A percentile compares a stretch with the other conserved stretches of the same genome.
These are phyloP conservation scores for Trisateles emortualis DNA, from an alignment of 2,888 invertebrate species.

Conservation along the genomic window DNA sequence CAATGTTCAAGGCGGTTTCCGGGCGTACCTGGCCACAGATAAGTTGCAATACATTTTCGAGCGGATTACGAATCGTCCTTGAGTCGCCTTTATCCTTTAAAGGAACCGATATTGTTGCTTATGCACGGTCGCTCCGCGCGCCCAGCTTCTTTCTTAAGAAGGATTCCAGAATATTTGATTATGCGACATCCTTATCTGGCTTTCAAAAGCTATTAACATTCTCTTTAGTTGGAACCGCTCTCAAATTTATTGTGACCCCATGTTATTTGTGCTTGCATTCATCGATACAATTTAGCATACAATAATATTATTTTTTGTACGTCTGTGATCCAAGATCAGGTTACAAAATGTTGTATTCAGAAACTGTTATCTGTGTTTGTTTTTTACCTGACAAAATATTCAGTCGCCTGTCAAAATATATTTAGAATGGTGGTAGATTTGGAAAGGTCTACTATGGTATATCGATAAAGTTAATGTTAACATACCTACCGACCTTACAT, in stretches of 20 bases:
- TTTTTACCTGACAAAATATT: slow-evolving; percentile 15
- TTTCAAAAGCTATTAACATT: slow-evolving; percentile 76
- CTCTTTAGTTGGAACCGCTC: slow-evolving; percentile 58
- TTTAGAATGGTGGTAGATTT: no score
- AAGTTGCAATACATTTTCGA: slow-evolving; percentile 62
- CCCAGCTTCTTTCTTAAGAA: slow-evolving; percentile 71
- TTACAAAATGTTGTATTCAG: slow-evolving; percentile 14
- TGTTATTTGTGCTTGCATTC: slow-evolving; percentile 53
- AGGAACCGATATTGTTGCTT: slow-evolving; percentile 80
- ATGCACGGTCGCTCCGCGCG: slow-evolving; percentile 69
- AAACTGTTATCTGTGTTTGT: slow-evolving; percentile 10
- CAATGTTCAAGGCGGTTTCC: slow-evolving; percentile 41
- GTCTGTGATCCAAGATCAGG: slow-evolving; percentile 23
- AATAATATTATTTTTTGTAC: slow-evolving; percentile 42
- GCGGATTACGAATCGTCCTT: slow-evolving; percentile 77
- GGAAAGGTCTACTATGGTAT: no score
- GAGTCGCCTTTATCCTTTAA: slow-evolving; percentile 76
- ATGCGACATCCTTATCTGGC: slow-evolving; percentile 75
- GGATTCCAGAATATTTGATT: slow-evolving; percentile 82
- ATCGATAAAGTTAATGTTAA: no score
- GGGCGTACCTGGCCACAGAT: slow-evolving; percentile 57
- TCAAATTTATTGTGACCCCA: slow-evolving; percentile 61
- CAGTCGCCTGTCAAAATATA: no score
- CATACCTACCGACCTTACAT: no score
- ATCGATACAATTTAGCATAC: slow-evolving; percentile 48